Conservation (phyloP, 2,113 vertebrate genomes). For the Trematocara nigrifrons region DNA sequence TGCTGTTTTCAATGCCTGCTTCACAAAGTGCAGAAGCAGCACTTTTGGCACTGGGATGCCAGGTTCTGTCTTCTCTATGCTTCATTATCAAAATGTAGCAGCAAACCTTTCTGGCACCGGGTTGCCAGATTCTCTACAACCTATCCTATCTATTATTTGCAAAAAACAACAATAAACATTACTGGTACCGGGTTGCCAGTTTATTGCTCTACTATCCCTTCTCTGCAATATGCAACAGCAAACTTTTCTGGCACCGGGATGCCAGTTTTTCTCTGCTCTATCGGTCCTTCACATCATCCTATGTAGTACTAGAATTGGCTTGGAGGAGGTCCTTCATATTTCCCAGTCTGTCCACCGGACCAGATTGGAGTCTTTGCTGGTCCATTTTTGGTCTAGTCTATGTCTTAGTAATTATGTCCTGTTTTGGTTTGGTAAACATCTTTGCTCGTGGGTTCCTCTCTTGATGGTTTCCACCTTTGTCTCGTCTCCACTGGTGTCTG, state of each 20-base stretch:
- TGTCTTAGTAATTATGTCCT: neutral
- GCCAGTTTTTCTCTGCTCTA: neutral
- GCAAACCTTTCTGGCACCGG: neutral
- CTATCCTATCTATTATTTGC: neutral
- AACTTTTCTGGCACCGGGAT: neutral
- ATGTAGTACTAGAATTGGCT: neutral
- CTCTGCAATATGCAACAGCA: neutral
- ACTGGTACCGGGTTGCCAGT: neutral
- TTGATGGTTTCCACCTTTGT: neutral
- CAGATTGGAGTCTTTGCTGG: neutral
- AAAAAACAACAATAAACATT: neutral
- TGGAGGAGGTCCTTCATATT: neutral
- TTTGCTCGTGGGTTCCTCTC: neutral
- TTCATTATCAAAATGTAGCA: neutral
- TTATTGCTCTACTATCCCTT: neutral
- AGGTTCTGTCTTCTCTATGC: neutral
- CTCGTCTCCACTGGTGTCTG: neutral
- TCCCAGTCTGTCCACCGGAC: neutral
- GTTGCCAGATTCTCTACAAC: neutral
- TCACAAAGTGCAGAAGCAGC: neutral
- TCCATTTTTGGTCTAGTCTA: neutral
- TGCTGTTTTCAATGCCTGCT: neutral
- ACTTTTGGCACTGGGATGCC: neutral
- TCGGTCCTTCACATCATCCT: accelerated
- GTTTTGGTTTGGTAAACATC: neutral